Evolutionary conservation across 2,113 vertebrate genomes (phyloP).

Genomic region (Pagrus major): DNA sequence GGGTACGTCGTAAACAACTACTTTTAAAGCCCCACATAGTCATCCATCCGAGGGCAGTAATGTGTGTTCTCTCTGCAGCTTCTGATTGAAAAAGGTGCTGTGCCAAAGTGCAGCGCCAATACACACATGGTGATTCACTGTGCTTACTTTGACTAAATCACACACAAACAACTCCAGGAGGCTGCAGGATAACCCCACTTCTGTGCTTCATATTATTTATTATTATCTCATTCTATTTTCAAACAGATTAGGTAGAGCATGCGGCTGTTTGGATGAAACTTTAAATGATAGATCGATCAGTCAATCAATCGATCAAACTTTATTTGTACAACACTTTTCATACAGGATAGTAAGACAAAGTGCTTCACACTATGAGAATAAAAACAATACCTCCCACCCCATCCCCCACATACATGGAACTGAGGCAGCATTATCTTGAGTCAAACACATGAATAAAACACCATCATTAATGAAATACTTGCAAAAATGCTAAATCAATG

Average conservation of each 20-base stretch:
- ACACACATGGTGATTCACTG: background rate
- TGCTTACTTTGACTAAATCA: background rate
- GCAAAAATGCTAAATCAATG: no score
- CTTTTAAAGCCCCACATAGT: conserved; percentile 4
- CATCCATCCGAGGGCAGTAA: background rate
- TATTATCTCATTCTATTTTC: background rate
- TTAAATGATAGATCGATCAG: background rate
- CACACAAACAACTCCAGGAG: background rate
- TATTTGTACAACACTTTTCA: no score
- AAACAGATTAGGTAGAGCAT: background rate
- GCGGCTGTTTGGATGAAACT: background rate
- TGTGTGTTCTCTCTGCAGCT: background rate
- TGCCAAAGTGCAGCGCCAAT: background rate
- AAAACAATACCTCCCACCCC: no score
- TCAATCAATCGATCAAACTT: no score
- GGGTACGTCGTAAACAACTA: background rate
- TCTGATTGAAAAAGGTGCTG: background rate
- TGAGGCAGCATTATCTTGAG: no score
- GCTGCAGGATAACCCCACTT: background rate
- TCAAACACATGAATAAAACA: no score
- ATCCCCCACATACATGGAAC: no score
- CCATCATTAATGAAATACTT: no score
- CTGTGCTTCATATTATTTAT: background rate
- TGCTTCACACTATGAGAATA: no score
- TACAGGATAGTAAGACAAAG: no score